Evolutionary conservation across 2,888 invertebrate species (phyloP).

Genomic region (Cacoxenus indagator): DNA sequence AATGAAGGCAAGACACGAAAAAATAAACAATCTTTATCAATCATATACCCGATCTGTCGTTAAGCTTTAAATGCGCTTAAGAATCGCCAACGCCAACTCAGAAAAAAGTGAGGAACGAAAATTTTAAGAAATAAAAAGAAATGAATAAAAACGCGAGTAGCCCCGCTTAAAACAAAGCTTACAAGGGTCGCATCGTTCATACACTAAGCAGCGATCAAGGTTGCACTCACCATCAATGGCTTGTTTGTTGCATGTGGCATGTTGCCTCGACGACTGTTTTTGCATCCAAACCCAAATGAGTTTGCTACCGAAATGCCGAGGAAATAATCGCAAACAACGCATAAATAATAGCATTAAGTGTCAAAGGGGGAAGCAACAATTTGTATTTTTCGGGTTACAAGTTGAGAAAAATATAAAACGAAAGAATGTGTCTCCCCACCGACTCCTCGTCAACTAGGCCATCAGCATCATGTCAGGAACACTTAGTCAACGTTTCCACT

Average conservation of each 20-base stretch:
- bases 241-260: constrained; percentile 41
- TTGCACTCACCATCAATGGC: constrained; percentile 33
- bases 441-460: not conserved
- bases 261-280: constrained; percentile 38
- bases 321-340: constrained; percentile 62
- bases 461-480: not conserved
- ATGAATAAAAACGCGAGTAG: constrained; percentile 27
- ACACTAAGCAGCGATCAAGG: constrained; percentile 21
- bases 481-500: not conserved
- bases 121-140: no score
- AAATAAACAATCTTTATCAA: constrained; percentile 40
- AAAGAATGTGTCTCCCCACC: not conserved
- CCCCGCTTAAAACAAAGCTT: constrained; percentile 51
- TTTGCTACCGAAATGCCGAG: constrained; percentile 22
- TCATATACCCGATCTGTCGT: constrained; percentile 53
- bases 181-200: constrained; percentile 40
- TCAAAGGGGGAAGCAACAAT: constrained; percentile 66
- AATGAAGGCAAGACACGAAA: not conserved
- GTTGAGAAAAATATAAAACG: not conserved
- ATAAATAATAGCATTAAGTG: constrained; percentile 67
- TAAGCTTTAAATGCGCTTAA: constrained; percentile 63
- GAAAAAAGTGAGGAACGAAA: constrained; percentile 26
- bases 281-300: constrained; percentile 27
- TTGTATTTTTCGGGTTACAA: constrained; percentile 37
- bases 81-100: constrained; percentile 32